phyloP scores from a whole-genome alignment of 92 coral and sea anemone genomes.

The Phenganax stokvisi region DNA sequence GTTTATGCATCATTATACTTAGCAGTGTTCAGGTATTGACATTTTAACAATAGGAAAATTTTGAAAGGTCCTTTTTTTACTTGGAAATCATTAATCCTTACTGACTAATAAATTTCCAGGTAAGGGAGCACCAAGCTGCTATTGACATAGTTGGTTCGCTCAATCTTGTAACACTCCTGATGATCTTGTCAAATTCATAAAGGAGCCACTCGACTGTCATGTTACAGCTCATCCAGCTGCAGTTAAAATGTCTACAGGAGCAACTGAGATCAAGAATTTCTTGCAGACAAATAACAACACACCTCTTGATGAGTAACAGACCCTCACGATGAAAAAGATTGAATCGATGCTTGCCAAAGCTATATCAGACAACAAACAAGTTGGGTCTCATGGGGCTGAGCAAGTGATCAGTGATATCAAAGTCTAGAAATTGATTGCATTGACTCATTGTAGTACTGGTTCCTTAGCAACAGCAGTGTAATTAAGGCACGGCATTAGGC shows the following conservation, averaged over 20 bases:
- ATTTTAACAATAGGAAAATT: no score
- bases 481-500: constrained; percentile 92
- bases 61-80: neutral
- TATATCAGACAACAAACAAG: constrained; percentile 62
- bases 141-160: constrained; percentile 89
- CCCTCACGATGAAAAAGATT: constrained; percentile 51
- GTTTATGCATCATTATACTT: no score
- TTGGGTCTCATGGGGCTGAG: constrained; percentile 77
- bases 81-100: neutral
- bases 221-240: constrained; percentile 90
- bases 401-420: constrained; percentile 45
- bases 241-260: constrained; percentile 75
- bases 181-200: constrained; percentile 58
- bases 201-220: constrained; percentile 59
- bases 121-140: constrained; percentile 82
- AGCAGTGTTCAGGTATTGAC: no score
- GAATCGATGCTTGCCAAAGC: constrained; percentile 82
- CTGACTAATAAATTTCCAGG: constrained; percentile 43
- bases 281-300: constrained; percentile 30
- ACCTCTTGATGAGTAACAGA: constrained; percentile 37
- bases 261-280: constrained; percentile 42
- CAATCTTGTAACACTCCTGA: constrained; percentile 56
- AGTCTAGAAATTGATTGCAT: constrained; percentile 49
- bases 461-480: constrained; percentile 94
- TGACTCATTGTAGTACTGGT: constrained; percentile 96